Evolutionary conservation across 2,797 vertebrate genomes (phyloP).

Genomic region (Onychomys torridus): DNA sequence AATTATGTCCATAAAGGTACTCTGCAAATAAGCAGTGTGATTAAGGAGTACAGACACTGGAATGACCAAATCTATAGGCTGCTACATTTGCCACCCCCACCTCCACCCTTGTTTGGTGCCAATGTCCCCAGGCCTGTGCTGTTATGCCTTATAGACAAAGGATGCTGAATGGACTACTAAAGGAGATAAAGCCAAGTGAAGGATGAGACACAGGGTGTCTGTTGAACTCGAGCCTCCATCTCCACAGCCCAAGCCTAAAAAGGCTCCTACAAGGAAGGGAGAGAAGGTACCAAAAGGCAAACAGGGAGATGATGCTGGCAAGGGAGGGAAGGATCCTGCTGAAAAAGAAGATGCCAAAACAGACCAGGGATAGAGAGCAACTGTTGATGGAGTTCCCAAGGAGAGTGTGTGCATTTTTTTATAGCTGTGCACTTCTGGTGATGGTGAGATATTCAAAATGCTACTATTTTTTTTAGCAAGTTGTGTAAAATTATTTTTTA

Average conservation of each 20-base stretch:
- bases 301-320: not conserved
- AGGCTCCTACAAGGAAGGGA: not conserved
- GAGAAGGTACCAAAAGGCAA: not conserved
- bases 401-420: too few species aligned
- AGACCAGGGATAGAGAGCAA: not conserved
- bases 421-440: not conserved
- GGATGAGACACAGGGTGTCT: not conserved
- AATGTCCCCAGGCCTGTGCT: too few species aligned
- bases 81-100: not conserved
- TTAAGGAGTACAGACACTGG: not conserved
- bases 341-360: too few species aligned
- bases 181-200: not conserved
- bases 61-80: not conserved
- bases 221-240: not conserved
- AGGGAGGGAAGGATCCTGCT: not conserved
- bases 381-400: too few species aligned
- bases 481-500: slow-evolving; percentile 95
- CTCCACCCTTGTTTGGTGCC: not conserved
- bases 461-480: slow-evolving; percentile 91
- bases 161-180: not conserved
- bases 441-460: not conserved
- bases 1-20: not conserved
- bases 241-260: not conserved
- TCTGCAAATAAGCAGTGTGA: not conserved
- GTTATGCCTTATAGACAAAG: not conserved